Evolutionary conservation across 2,797 vertebrate genomes (phyloP).

Genomic region (Falco cherrug): DNA sequence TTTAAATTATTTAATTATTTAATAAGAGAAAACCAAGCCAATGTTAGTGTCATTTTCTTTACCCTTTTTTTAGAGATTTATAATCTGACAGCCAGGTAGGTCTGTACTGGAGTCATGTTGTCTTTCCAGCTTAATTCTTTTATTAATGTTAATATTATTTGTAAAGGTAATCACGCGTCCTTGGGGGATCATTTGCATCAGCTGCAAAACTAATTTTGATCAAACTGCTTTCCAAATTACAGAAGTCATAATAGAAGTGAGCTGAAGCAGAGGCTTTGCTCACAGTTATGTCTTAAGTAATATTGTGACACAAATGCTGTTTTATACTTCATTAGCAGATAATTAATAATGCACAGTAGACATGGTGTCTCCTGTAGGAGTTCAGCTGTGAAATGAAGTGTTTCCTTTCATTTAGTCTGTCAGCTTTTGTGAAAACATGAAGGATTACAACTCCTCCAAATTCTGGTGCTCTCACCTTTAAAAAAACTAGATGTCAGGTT

Average conservation of each 20-base stretch:
- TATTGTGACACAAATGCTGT: not conserved
- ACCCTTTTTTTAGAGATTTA: not conserved
- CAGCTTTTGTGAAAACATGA: not conserved
- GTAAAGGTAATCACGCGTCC: not conserved
- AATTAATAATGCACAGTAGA: not conserved
- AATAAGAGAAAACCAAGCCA: not conserved
- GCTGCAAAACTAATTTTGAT: not conserved
- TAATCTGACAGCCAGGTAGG: not conserved
- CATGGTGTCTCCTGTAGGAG: not conserved
- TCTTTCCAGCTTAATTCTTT: not conserved
- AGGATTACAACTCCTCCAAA: not conserved
- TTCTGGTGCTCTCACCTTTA: not conserved
- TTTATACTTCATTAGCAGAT: not conserved
- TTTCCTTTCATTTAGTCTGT: not conserved
- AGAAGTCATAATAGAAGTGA: accelerated
- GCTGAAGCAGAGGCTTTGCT: not conserved
- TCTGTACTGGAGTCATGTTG: not conserved
- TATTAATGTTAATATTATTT: not conserved
- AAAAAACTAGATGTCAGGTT: not conserved
- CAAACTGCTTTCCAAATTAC: not conserved
- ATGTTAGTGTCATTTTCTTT: not conserved
- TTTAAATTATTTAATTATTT: too few relatives aligned
- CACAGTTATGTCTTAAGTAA: not conserved
- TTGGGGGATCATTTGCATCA: not conserved
- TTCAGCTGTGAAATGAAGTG: not conserved